A percentile compares a stretch with the other conserved stretches of the same genome.
Evolutionary conservation across 2,113 vertebrate species (phyloP).

Genomic region (Muntiacus muntjak): DNA sequence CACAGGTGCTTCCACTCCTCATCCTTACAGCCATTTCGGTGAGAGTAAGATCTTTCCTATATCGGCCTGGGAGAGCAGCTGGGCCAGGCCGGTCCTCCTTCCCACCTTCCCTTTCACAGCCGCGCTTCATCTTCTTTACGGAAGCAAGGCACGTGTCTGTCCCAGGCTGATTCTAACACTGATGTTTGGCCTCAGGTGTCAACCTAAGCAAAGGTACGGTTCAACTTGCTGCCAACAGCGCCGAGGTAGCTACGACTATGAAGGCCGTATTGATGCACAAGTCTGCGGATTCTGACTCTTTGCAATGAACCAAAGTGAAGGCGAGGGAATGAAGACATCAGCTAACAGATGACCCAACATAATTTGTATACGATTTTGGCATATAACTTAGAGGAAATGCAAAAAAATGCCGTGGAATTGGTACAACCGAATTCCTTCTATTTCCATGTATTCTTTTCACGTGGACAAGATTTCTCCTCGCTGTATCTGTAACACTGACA

Average conservation of each 20-base stretch:
- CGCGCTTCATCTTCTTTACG: not conserved
- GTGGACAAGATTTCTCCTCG: not conserved
- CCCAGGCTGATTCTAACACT: not conserved
- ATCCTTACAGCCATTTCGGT: not conserved
- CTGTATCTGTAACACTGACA: not conserved
- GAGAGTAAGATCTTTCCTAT: not conserved
- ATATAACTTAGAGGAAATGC: not conserved
- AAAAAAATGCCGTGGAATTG: not conserved
- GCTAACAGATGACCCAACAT: not conserved
- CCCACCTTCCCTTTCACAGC: not conserved
- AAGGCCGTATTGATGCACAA: not conserved
- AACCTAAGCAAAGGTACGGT: not conserved
- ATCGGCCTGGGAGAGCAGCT: not conserved
- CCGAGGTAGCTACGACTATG: not conserved
- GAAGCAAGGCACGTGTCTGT: not conserved
- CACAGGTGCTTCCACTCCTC: not conserved
- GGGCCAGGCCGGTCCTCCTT: too few relatives aligned
- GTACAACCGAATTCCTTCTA: not conserved
- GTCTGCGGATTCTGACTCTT: not conserved
- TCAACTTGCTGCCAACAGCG: not conserved
- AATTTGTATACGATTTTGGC: not conserved
- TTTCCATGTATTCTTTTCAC: not conserved
- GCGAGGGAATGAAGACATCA: not conserved
- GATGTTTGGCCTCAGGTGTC: not conserved
- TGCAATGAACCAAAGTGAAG: not conserved